Conservation (phyloP, 2,113 vertebrate genomes). For the Archilochus colubris region DNA sequence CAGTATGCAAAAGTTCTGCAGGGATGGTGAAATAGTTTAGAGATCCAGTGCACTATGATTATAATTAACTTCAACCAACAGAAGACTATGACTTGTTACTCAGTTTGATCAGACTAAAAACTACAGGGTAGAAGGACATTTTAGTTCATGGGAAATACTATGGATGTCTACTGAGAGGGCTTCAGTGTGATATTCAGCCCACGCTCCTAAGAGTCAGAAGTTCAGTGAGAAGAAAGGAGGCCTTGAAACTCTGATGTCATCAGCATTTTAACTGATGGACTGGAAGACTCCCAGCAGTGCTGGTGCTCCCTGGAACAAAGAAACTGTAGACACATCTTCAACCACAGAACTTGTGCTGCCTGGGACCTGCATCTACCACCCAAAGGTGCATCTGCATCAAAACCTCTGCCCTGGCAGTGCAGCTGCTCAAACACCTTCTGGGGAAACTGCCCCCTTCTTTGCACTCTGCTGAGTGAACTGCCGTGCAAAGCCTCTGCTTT, state of each 20-base stretch:
- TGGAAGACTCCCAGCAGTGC: neutral
- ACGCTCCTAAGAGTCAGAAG: neutral
- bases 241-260: neutral
- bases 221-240: neutral
- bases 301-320: neutral
- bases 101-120: neutral
- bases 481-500: neutral
- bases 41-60: neutral
- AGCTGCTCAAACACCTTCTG: neutral
- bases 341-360: neutral
- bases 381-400: fast-evolving
- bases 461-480: neutral
- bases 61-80: neutral
- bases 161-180: neutral
- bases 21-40: neutral
- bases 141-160: neutral
- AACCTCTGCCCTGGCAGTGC: neutral
- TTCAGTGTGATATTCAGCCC: neutral
- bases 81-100: neutral
- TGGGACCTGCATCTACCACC: neutral
- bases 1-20: neutral
- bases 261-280: neutral
- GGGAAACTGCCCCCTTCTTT: neutral
- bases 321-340: neutral
- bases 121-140: neutral